These are phyloP conservation scores for Margarornis squamiger DNA, from an alignment of 2,797 vertebrate genomes.

Conservation along the genomic window DNA sequence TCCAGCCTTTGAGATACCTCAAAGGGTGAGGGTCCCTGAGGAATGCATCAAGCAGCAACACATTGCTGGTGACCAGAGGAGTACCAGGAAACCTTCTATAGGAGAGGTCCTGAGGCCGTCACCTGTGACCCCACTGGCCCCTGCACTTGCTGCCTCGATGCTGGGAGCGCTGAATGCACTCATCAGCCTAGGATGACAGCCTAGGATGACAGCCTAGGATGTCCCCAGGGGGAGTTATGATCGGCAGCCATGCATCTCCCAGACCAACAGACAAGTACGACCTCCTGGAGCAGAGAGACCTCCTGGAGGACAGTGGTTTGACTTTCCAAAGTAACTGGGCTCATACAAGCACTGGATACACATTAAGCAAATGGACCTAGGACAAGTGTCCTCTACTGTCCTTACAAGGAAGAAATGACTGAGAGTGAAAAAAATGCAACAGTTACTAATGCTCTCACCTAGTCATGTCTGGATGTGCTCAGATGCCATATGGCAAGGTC, in stretches of 20 bases:
- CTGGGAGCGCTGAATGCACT: background rate
- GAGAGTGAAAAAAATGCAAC: background rate
- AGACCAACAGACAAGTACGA: background rate
- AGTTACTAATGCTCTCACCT: background rate
- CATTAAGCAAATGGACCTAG: accelerated
- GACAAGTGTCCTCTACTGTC: background rate
- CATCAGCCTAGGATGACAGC: accelerated
- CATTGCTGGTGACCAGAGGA: background rate
- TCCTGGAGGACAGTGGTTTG: background rate
- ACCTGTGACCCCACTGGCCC: accelerated
- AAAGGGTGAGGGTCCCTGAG: background rate
- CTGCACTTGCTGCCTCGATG: accelerated
- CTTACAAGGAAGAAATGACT: background rate
- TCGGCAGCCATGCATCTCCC: accelerated
- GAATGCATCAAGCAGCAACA: background rate
- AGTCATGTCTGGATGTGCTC: background rate
- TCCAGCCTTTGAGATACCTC: background rate
- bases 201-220: accelerated
- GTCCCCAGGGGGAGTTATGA: background rate
- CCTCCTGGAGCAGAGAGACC: background rate
- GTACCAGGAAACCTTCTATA: accelerated
- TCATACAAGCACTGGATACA: background rate
- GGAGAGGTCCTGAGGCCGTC: background rate
- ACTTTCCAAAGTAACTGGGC: background rate
- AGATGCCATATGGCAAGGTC: background rate